Percentiles rank a stretch among this genome's conserved stretches.
These are phyloP conservation scores for Siniperca obscura DNA, from an alignment of 2,797 vertebrate species.

Conservation along the genomic window DNA sequence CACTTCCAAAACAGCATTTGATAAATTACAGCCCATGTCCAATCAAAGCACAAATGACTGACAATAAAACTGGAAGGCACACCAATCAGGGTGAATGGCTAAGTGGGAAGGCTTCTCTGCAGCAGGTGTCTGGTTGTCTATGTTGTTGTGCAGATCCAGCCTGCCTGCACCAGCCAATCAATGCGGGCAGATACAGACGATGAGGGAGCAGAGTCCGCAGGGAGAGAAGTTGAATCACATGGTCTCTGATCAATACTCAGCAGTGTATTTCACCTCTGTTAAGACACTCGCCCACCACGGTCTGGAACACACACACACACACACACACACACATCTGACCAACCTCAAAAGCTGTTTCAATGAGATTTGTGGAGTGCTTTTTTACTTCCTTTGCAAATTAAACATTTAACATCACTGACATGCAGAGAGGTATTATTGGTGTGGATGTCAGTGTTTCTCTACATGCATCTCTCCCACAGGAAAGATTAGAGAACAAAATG, in stretches of 20 bases:
- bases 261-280: slow-evolving; percentile 66
- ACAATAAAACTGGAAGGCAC: slow-evolving; percentile 9
- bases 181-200: slow-evolving; percentile 69
- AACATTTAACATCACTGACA: slow-evolving; percentile 27
- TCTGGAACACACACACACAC: slow-evolving; percentile 30
- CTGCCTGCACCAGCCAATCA: slow-evolving; percentile 55
- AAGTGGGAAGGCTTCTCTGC: slow-evolving; percentile 35
- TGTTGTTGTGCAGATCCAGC: slow-evolving; percentile 27
- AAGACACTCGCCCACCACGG: slow-evolving; percentile 48
- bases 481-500: slow-evolving; percentile 14
- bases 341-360: not conserved
- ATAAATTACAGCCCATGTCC: slow-evolving; percentile 23
- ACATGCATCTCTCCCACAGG: not conserved
- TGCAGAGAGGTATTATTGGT: not conserved
- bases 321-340: not conserved
- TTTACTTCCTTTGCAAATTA: slow-evolving; percentile 24
- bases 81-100: slow-evolving; percentile 40
- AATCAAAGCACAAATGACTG: slow-evolving; percentile 26
- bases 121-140: slow-evolving; percentile 40
- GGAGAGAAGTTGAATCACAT: slow-evolving; percentile 66
- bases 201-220: slow-evolving; percentile 59
- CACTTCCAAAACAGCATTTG: slow-evolving; percentile 41
- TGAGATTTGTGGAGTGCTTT: slow-evolving; percentile 7
- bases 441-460: not conserved
- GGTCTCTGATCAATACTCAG: slow-evolving; percentile 73